Evolutionary conservation across 2,113 vertebrate species (phyloP).

Genomic region (Accipiter virgatus): DNA sequence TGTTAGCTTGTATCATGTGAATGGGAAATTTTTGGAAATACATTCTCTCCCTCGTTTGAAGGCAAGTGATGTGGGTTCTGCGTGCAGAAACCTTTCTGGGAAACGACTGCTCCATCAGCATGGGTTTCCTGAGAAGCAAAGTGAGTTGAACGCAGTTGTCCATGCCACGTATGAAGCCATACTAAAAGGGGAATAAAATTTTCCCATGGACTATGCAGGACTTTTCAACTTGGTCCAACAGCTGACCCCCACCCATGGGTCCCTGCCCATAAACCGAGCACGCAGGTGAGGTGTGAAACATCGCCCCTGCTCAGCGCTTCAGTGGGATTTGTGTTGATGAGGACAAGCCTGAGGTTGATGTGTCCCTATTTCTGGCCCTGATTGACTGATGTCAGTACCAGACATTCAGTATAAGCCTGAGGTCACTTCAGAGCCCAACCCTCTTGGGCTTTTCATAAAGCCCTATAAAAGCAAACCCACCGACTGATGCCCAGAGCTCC

Average conservation of each 20-base stretch:
- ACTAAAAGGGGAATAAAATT: not conserved
- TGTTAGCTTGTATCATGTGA: not conserved
- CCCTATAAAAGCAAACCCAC: not conserved
- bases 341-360: not conserved
- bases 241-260: not conserved
- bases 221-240: not conserved
- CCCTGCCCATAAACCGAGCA: not conserved
- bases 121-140: not conserved
- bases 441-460: not conserved
- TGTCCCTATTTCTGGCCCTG: not conserved
- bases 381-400: rapidly evolving
- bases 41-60: not conserved
- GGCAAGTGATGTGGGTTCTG: not conserved
- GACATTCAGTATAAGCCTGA: not conserved
- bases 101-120: not conserved
- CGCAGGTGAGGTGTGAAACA: not conserved
- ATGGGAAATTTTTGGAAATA: not conserved
- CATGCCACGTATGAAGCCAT: rapidly evolving
- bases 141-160: not conserved
- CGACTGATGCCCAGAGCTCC: not conserved
- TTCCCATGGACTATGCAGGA: not conserved
- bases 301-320: not conserved
- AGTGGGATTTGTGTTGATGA: not conserved
- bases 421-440: not conserved
- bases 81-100: not conserved